Evolutionary conservation across 2,113 vertebrate genomes (phyloP).

Genomic region (Nicator chloris): DNA sequence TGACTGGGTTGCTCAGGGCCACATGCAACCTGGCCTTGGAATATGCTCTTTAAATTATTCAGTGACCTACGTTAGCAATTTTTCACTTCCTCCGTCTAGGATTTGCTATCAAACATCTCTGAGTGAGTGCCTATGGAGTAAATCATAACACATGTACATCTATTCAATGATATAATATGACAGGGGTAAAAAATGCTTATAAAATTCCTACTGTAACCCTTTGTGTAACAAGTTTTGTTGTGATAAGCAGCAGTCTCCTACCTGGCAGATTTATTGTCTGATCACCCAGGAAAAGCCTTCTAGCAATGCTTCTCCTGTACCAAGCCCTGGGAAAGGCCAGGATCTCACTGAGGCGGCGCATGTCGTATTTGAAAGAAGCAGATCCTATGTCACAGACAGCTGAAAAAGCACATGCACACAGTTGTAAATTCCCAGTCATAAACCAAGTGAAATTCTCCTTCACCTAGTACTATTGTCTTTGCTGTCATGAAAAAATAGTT

Average conservation of each 20-base stretch:
- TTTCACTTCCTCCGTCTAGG: neutral
- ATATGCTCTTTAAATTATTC: neutral
- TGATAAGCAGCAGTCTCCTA: constrained; percentile 27
- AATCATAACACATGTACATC: neutral
- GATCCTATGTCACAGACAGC: constrained; percentile 99
- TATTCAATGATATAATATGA: neutral
- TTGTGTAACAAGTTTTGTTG: neutral
- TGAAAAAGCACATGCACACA: constrained; percentile 26
- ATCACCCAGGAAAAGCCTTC: constrained; percentile 94
- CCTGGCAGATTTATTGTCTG: constrained; percentile 96
- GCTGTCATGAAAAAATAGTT: neutral
- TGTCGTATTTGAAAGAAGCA: constrained; percentile 98
- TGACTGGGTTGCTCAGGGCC: neutral
- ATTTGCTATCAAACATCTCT: neutral
- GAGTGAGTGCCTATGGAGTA: neutral
- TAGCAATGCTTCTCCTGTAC: constrained; percentile 96
- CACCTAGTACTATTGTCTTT: neutral
- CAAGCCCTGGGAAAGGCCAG: constrained; percentile 96
- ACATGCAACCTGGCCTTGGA: neutral
- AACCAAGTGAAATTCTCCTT: neutral
- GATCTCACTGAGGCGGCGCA: constrained; percentile 97
- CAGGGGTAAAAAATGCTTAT: neutral
- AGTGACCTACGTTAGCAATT: neutral
- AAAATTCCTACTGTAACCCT: neutral
- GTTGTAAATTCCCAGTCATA: neutral